Base-by-base conservation (phyloP, 2,113 vertebrate species). In the Eulemur rufifrons region DNA sequence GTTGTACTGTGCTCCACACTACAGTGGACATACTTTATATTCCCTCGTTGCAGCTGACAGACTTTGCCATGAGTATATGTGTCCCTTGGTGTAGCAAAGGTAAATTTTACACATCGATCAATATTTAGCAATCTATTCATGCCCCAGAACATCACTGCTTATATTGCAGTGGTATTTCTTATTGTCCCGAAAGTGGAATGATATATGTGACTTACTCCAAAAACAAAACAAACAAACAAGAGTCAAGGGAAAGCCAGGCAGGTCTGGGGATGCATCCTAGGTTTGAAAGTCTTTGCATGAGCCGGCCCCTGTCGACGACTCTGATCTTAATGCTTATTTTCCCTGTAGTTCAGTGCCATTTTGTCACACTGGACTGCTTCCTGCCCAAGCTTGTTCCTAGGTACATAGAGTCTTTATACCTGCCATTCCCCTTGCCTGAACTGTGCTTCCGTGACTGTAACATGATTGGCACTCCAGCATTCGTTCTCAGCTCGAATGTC, bases 1-100 rank as follows among this genome's bases (percentile, higher is more conserved):
- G 7, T 2, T 32, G 3, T 4, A 0, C 68, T 74, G 29, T 52
- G 34, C 34, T 77, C n/a, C 23, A 15, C 1, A 6, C 32, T 2
- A 5, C 13, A 12, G 6, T 4, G 6, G 9, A 32, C 23, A 52
- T 32, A 17, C 66, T 39, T 68, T 54, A 52, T 54, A 5, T 15
- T 86, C 76, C 39, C 61, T 32, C 32, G 6, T 76, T 86, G 64
- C 12, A 42, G 68, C 14, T 17, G 64, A 47, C 32, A 47, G 81
- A 64, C 9, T 68, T 83, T 61, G n/a, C 42, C 50, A 0, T 23
- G 29, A 12, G 37, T 54, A 6, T 39, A 47, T 6, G 5, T 39
- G 37, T 68, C 66, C 76, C 85, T 73, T 0, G 1, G 45, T 39
- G n/a, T 8, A 76, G 69, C 20, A 32, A 92, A 73, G 45, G 76